These are phyloP conservation scores for Leucophenga varia DNA, from an alignment of 1,140 invertebrate genomes.

Conservation along the genomic window DNA sequence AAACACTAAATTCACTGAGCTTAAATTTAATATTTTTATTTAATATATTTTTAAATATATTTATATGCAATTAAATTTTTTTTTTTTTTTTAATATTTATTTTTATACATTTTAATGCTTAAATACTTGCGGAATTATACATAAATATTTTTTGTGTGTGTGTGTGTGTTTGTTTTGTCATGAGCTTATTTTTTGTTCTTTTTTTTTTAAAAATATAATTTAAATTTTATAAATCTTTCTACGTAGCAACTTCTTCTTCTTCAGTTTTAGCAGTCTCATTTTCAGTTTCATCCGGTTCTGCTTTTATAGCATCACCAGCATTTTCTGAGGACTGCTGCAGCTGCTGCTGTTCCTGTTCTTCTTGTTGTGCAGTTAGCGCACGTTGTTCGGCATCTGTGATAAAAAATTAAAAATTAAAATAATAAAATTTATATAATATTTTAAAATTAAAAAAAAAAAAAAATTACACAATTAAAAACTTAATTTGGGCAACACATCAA, in stretches of 20 bases:
- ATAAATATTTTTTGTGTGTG: too few relatives aligned
- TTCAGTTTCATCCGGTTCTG: slow-evolving; percentile 31
- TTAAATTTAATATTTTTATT: background rate
- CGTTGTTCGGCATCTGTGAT: slow-evolving; percentile 39
- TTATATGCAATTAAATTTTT: too few relatives aligned
- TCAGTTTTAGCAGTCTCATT: slow-evolving; percentile 12
- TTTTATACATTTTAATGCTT: too few relatives aligned
- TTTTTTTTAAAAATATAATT: too few relatives aligned
- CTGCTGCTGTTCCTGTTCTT: slow-evolving; percentile 20
- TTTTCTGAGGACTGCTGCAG: slow-evolving; percentile 5
- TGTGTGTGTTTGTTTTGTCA: too few relatives aligned
- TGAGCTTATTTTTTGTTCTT: slow-evolving; percentile 15
- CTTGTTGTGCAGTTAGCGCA: slow-evolving; percentile 27
- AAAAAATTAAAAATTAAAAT: slow-evolving; percentile 3
- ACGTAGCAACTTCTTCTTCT: slow-evolving; percentile 4
- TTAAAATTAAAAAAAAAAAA: too few relatives aligned
- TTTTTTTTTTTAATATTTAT: too few relatives aligned
- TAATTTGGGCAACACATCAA: too few relatives aligned
- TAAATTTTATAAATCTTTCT: too few relatives aligned
- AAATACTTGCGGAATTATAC: too few relatives aligned
- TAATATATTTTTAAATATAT: too few relatives aligned
- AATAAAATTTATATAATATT: slow-evolving; percentile 1
- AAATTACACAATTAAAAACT: too few relatives aligned
- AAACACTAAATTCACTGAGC: background rate
- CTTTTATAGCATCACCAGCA: slow-evolving; percentile 3